A percentile compares a stretch with the other conserved stretches of the same genome.
These are phyloP conservation scores for Syngnathus typhle DNA, from an alignment of 2,113 vertebrate species.

Conservation along the genomic window DNA sequence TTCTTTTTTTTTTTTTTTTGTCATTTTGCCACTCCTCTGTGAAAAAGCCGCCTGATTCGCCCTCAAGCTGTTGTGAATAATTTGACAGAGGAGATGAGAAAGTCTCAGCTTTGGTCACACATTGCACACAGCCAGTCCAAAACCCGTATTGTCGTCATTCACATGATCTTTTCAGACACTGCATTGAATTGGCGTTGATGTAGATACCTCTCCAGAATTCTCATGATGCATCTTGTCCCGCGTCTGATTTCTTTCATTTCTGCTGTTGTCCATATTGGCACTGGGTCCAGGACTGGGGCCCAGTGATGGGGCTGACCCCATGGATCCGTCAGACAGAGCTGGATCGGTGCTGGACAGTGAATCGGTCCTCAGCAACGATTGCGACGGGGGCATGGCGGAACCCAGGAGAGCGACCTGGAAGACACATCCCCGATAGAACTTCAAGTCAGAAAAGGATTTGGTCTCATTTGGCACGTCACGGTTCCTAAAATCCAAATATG, in stretches of 20 bases:
- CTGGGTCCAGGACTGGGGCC: slow-evolving; percentile 68
- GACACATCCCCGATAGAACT: not conserved
- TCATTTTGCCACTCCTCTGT: slow-evolving; percentile 7
- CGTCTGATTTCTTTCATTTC: slow-evolving; percentile 65
- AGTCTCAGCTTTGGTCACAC: slow-evolving; percentile 32
- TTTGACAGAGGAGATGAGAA: slow-evolving; percentile 22
- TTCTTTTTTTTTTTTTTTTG: slow-evolving; percentile 12
- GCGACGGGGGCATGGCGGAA: slow-evolving; percentile 56
- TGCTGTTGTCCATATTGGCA: slow-evolving; percentile 66
- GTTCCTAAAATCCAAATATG: no score
- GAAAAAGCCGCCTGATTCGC: slow-evolving; percentile 3
- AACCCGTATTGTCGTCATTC: slow-evolving; percentile 9
- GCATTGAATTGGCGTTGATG: not conserved
- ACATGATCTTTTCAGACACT: not conserved
- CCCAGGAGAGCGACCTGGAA: slow-evolving; percentile 63
- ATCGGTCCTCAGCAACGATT: slow-evolving; percentile 66
- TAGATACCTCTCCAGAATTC: slow-evolving; percentile 74
- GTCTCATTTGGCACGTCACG: not conserved
- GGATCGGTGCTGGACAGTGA: slow-evolving; percentile 65
- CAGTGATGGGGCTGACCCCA: slow-evolving; percentile 67
- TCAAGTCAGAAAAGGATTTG: not conserved
- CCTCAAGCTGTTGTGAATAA: slow-evolving; percentile 27
- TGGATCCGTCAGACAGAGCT: slow-evolving; percentile 66
- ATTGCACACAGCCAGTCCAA: slow-evolving; percentile 14
- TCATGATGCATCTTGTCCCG: slow-evolving; percentile 76